A percentile compares a stretch with the other conserved stretches of the same genome.
Conservation (phyloP, 1,140 invertebrate species). For the Orius insidiosus region DNA sequence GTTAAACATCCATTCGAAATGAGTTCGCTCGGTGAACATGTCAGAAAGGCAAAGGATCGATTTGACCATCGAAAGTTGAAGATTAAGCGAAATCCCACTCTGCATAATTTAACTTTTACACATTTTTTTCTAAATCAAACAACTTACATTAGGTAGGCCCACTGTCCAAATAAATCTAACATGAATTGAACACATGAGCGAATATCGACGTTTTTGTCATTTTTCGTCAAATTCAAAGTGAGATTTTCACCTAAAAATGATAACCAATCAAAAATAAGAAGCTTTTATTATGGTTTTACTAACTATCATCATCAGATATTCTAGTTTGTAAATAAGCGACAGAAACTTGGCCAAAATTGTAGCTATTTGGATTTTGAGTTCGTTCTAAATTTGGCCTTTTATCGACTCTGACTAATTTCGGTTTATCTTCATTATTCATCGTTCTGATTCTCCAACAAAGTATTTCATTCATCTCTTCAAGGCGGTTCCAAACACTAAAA, state of each 20-base stretch:
- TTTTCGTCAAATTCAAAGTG: no score
- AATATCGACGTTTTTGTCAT: conserved; percentile 39
- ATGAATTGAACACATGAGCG: conserved; percentile 75
- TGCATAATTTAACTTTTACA: no score
- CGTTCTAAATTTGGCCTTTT: conserved; percentile 21
- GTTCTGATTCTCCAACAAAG: conserved; percentile 26
- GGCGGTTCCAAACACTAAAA: conserved; percentile 23
- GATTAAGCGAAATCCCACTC: conserved; percentile 15
- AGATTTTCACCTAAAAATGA: no score
- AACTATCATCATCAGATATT: conserved; percentile 12
- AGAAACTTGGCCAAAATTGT: conserved; percentile 29
- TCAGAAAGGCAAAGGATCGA: conserved; percentile 48
- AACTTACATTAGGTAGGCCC: conserved; percentile 33
- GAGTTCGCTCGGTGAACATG: conserved; percentile 45
- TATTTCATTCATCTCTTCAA: conserved; percentile 27
- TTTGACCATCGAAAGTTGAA: conserved; percentile 38
- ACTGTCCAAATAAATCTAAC: conserved; percentile 61
- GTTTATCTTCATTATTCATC: conserved; percentile 10
- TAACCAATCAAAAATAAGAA: conserved; percentile 2
- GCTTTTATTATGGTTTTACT: no score
- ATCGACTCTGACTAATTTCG: conserved; percentile 13
- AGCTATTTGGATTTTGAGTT: conserved; percentile 23
- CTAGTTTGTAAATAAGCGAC: conserved; percentile 24
- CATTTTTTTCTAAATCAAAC: no score
- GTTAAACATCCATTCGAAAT: conserved; percentile 58